These are phyloP conservation scores for Drosophila infuscata DNA, from an alignment of 2,888 invertebrate genomes.

Conservation along the genomic window DNA sequence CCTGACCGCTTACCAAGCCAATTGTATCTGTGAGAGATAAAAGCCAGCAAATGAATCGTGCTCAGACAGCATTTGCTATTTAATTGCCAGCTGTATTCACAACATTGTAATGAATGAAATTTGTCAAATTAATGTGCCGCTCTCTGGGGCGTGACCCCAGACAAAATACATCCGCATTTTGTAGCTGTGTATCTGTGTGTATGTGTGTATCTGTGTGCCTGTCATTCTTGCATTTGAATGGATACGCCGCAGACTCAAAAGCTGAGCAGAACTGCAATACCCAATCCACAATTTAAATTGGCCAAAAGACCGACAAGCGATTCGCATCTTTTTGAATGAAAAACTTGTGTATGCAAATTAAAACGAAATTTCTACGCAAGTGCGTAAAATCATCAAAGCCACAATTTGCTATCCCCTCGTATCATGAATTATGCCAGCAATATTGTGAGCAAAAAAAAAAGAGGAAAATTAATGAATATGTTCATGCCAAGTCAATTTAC, in stretches of 20 bases:
- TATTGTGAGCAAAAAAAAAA: conserved; percentile 1
- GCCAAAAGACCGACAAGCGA: conserved; percentile 56
- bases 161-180: conserved; percentile 21
- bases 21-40: conserved; percentile 28
- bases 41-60: background rate
- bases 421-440: conserved; percentile 32
- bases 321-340: conserved; percentile 56
- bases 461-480: background rate
- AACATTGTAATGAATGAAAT: conserved; percentile 71
- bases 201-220: conserved; percentile 14
- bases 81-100: conserved; percentile 66
- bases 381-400: conserved; percentile 81
- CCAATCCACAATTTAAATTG: conserved; percentile 52
- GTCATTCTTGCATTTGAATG: conserved; percentile 55
- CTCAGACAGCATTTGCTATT: conserved; percentile 31
- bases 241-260: conserved; percentile 20
- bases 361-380: conserved; percentile 51
- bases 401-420: conserved; percentile 42
- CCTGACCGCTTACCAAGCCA: conserved; percentile 10
- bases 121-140: conserved; percentile 75
- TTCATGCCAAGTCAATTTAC: background rate
- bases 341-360: conserved; percentile 62
- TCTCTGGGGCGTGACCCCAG: conserved; percentile 57
- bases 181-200: conserved; percentile 16
- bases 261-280: background rate